Percentiles rank a stretch among this genome's conserved stretches.
phyloP scores from a whole-genome alignment of 30 jellyfish, hydroid and myxozoan species.

The Aurelia coerulea region DNA sequence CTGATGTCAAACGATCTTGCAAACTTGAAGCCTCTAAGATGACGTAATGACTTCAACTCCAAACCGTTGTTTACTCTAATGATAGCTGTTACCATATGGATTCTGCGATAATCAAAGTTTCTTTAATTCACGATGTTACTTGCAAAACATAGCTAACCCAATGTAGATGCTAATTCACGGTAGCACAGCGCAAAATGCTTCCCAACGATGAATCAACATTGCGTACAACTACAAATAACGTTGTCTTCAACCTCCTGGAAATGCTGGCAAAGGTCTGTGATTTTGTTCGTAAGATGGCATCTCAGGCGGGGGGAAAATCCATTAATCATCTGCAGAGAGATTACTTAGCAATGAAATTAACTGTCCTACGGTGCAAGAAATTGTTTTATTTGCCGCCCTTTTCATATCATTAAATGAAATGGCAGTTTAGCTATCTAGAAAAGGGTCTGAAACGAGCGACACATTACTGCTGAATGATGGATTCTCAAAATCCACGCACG shows the following conservation, averaged over 20 bases:
- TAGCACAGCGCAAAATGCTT: conserved; percentile 15
- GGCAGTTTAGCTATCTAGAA: no score
- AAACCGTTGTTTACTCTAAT: neutral
- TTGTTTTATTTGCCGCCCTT: no score
- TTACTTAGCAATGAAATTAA: no score
- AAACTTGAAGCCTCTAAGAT: conserved; percentile 13
- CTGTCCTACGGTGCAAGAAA: no score
- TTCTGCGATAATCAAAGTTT: neutral
- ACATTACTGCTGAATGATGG: no score
- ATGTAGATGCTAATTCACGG: conserved; percentile 26
- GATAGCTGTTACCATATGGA: conserved; percentile 40
- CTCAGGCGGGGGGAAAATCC: no score
- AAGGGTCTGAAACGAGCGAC: no score
- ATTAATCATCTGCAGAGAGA: no score
- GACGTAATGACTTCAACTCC: neutral
- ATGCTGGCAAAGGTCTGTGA: no score
- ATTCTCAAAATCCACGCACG: no score
- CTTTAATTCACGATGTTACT: neutral
- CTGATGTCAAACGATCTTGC: neutral
- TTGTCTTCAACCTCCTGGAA: conserved; percentile 4
- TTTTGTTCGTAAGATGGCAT: no score
- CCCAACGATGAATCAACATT: conserved; percentile 26
- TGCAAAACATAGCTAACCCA: conserved; percentile 55
- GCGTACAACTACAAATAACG: conserved; percentile 26
- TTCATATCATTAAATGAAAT: no score